Percentiles rank a stretch among this genome's conserved stretches.
phyloP scores from a whole-genome alignment of 2,888 invertebrate species.

The Tiliacea aurago region DNA sequence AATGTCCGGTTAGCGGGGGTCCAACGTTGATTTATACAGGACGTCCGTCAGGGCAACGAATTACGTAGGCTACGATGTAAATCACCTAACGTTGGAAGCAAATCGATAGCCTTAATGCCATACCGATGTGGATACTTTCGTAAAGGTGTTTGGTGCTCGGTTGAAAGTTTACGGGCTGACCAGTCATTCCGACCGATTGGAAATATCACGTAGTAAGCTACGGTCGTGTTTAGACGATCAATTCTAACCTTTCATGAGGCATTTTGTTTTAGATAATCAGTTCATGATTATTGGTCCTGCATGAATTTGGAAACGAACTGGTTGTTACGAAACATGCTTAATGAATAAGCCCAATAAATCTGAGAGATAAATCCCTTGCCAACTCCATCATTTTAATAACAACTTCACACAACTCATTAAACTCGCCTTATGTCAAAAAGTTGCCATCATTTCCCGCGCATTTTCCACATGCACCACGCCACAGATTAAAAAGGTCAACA shows the following conservation, averaged over 20 bases:
- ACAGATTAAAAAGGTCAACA: slow-evolving; percentile 68
- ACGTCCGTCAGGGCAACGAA: slow-evolving; percentile 88
- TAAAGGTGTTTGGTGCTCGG: slow-evolving; percentile 47
- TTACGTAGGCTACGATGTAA: slow-evolving; percentile 88
- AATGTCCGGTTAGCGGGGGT: slow-evolving; percentile 89
- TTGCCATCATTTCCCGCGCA: slow-evolving; percentile 29
- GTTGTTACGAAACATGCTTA: background rate
- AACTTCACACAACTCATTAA: slow-evolving; percentile 45
- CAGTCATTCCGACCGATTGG: background rate
- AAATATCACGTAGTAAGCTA: background rate
- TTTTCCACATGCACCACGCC: slow-evolving; percentile 32
- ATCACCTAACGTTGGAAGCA: slow-evolving; percentile 82
- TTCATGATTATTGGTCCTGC: too few species aligned
- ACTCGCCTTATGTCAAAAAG: slow-evolving; percentile 42
- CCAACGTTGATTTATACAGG: slow-evolving; percentile 89
- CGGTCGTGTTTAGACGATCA: background rate
- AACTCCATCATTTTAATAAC: background rate
- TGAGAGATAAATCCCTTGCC: background rate
- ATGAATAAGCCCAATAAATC: background rate
- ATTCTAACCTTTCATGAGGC: background rate
- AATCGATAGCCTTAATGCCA: slow-evolving; percentile 83
- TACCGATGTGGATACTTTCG: slow-evolving; percentile 67
- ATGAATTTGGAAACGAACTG: background rate
- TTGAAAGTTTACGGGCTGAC: slow-evolving; percentile 18
- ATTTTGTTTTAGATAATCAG: background rate